Base-by-base conservation (phyloP, 2,113 vertebrate species). In the Nannospalax galili region DNA sequence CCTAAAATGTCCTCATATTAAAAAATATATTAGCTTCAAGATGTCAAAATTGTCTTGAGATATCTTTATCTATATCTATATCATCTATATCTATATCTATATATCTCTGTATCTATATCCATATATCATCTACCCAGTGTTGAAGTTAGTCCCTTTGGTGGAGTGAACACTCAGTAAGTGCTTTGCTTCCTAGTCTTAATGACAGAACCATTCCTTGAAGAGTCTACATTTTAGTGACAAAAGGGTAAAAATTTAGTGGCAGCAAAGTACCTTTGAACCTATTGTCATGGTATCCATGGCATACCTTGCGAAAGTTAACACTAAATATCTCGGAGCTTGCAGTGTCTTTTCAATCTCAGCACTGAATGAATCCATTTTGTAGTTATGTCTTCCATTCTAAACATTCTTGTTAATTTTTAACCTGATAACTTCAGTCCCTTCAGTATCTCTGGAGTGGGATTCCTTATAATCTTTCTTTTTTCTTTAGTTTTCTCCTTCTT, bases 131-230 rank as follows among this genome's bases (percentile, higher is more conserved):
- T n/a, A n/a, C 56, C 88, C 84, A 93, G 75, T 88, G 11, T 7
- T 52, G 77, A 64, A 72, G 28, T 69, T 58, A 62, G 56, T 70
- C 84, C 7, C 40, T 94, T 90, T 79, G 17, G 67, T 94, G 15
- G 35, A 69, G 16, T 69, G 26, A 87, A 56, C 85, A 90, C 2
- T 60, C 35, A 92, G 9, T 82, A 24, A 95, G 3, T 88, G 69
- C 3, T 85, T 40, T 77, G 48, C 82, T 91, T 80, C 15, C 28
- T 77, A 80, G n/a, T 84, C 60, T 94, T 72, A 84, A 84, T 88
- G 11, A 70, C 22, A 65, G 60, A 42, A 20, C 17, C 67, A 78
- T 11, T 84, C 32, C 65, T 20, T 62, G 35, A 82, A 95, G 30
- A 81, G 40, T 58, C 24, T 91, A 58, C 26, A 72, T 45, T 84